A percentile compares a stretch with the other conserved stretches of the same genome.
These are phyloP conservation scores for Otis tarda DNA, from an alignment of 2,113 vertebrate species.

Conservation along the genomic window DNA sequence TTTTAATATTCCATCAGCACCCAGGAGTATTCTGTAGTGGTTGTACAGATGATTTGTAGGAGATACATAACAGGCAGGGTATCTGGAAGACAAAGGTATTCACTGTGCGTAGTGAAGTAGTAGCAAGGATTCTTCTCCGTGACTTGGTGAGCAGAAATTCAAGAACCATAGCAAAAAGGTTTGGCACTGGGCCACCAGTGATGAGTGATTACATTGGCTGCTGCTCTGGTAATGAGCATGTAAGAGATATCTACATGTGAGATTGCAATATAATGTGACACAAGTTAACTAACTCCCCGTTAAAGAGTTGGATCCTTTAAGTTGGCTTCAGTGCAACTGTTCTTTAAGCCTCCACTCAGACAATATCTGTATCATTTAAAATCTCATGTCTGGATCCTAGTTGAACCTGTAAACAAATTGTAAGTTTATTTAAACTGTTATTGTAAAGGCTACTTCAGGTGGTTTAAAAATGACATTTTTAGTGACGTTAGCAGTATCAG, in stretches of 20 bases:
- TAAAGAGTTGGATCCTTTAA: not conserved
- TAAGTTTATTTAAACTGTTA: conserved; percentile 7
- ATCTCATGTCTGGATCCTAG: not conserved
- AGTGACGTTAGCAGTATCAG: conserved; percentile 46
- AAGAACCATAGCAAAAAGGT: not conserved
- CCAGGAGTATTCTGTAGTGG: not conserved
- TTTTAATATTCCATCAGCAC: not conserved
- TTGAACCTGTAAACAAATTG: not conserved
- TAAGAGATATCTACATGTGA: not conserved
- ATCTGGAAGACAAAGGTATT: not conserved
- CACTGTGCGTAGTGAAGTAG: not conserved
- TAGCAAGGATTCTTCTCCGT: not conserved
- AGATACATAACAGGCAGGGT: not conserved
- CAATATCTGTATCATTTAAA: not conserved
- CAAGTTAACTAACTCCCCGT: not conserved
- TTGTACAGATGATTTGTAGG: not conserved
- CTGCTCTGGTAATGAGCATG: conserved; percentile 8
- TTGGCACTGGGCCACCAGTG: not conserved
- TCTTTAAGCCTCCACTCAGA: not conserved
- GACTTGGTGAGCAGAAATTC: not conserved
- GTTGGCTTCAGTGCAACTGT: not conserved
- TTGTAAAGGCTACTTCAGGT: conserved; percentile 58
- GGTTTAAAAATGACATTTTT: conserved; percentile 63
- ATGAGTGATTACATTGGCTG: conserved; percentile 1
- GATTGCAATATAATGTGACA: not conserved